These are phyloP conservation scores for Rhinichthys klamathensis DNA, from an alignment of 2,113 vertebrate genomes.

Conservation along the genomic window DNA sequence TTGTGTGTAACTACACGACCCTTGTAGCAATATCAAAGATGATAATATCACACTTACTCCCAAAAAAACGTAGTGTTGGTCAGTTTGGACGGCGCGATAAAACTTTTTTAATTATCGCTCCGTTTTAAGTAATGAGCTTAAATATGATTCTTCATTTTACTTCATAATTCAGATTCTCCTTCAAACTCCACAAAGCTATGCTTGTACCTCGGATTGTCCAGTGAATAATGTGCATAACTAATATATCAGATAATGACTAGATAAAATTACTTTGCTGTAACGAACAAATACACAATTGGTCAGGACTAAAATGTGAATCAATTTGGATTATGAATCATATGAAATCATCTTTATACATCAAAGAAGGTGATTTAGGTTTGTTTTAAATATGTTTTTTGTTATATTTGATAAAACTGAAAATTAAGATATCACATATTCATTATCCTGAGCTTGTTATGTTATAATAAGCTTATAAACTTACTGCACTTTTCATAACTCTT, in stretches of 20 bases:
- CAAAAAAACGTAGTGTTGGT: background rate
- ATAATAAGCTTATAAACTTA: background rate
- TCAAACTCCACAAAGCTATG: background rate
- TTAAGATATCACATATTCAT: background rate
- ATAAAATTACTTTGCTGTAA: background rate
- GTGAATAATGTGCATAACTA: background rate
- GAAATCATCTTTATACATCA: background rate
- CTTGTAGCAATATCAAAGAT: slow-evolving; percentile 65
- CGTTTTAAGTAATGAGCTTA: background rate
- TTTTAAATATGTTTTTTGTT: background rate
- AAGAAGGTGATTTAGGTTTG: background rate
- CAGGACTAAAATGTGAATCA: background rate
- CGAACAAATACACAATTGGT: background rate
- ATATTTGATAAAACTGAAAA: background rate
- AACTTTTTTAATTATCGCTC: background rate
- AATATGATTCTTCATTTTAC: background rate
- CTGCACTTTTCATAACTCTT: background rate
- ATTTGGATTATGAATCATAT: background rate
- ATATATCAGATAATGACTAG: background rate
- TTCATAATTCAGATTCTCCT: background rate
- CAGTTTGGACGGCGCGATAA: background rate
- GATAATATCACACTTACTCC: slow-evolving; percentile 33
- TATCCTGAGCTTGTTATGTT: background rate
- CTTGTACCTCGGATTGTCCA: background rate
- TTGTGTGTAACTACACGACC: background rate